Percentiles rank a stretch among this genome's conserved stretches.
Evolutionary conservation across 2,113 vertebrate genomes (phyloP).

Genomic region (Dascyllus trimaculatus): DNA sequence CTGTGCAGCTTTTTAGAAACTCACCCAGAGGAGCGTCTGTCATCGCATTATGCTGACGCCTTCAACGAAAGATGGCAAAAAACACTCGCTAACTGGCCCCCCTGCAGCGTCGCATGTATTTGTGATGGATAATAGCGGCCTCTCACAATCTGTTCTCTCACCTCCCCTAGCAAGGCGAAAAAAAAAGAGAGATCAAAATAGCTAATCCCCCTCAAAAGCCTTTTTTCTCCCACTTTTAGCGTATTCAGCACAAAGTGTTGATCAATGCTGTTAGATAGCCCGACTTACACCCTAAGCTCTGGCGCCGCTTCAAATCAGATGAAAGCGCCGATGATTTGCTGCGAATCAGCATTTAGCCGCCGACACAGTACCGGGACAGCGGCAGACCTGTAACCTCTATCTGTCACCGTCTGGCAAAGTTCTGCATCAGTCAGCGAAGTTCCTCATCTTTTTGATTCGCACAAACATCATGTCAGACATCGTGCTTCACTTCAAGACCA

Average conservation of each 20-base stretch:
- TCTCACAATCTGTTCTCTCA: constrained; percentile 72
- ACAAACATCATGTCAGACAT: not conserved
- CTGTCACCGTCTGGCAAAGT: not conserved
- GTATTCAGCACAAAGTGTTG: constrained; percentile 75
- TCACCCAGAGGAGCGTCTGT: constrained; percentile 56
- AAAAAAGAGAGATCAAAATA: constrained; percentile 64
- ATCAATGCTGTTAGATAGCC: constrained; percentile 70
- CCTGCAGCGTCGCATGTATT: constrained; percentile 51
- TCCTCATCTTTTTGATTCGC: not conserved
- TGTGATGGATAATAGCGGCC: constrained; percentile 66
- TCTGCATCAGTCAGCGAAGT: not conserved
- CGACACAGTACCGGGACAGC: constrained; percentile 32
- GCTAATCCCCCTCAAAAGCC: constrained; percentile 57
- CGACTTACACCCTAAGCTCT: constrained; percentile 54
- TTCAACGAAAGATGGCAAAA: constrained; percentile 56
- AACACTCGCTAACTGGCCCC: constrained; percentile 52
- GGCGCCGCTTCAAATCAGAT: constrained; percentile 67
- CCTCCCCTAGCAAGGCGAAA: constrained; percentile 32
- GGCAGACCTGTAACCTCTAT: constrained; percentile 41
- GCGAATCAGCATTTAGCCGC: constrained; percentile 68
- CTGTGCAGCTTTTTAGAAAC: constrained; percentile 45
- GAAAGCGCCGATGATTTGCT: constrained; percentile 62
- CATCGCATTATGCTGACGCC: constrained; percentile 62
- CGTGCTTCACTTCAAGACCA: not conserved
- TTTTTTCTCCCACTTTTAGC: constrained; percentile 32